Base-by-base conservation (phyloP, 1,140 invertebrate species). In the Papilio dardanus region DNA sequence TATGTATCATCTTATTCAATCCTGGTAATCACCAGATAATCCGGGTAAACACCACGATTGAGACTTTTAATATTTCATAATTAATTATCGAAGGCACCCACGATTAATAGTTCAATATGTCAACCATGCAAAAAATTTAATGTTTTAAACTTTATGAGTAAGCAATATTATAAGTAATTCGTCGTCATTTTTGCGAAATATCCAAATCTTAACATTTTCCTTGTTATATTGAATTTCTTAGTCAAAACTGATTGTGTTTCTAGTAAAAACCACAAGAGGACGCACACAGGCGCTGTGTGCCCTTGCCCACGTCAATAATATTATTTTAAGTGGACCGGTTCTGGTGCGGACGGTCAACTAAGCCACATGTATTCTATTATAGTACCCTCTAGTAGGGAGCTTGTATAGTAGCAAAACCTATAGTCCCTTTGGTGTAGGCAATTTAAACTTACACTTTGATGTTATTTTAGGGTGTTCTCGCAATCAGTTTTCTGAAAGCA, bases 291-390 rank as follows among this genome's bases (percentile, higher is more conserved):
- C 76, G 58, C 62, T 76, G 74, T 76, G 81, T 79, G 74, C 79
- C 78, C 79, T 77, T 79, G 81, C 77, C 80, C 81, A 85, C 84
- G 79, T 88, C 84, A 87, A 86, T 86, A 86, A 88, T 88, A 88
- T 87, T 79, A 85, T 84, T 87, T 85, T 88, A 88, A 88, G 83
- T 84, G 84, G 78, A 91, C 89, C 89, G 89, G 89, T 91, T 90
- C 80, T 80, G 40, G 75, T 68, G 76, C 79, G 76, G 79, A 85
- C 83, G 78, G 77, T 84, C 81, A 40, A 35, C 79, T 83, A 83
- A 82, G 77, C 82, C 83, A 88, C 81, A 88, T 79, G 74, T 76
- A 84, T 83, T 85, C 83, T 81, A 86, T 84, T 86, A 87, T 86
- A 88, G 80, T 83, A 77, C 78, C 54, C 81, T 69, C 33, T 69